Conservation (phyloP, 2,888 invertebrate genomes). For the Sepiola atlantica region DNA sequence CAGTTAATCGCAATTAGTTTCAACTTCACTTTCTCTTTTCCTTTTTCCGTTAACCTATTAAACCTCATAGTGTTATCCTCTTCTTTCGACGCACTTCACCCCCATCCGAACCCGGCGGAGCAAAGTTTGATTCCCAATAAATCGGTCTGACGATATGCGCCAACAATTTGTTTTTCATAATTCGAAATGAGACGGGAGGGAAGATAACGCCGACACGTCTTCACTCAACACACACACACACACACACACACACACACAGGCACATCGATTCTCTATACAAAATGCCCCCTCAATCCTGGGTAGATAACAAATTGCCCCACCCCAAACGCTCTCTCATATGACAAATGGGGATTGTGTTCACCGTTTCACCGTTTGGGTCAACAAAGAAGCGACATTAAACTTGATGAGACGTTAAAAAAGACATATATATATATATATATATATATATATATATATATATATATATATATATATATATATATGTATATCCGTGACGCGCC, state of each 20-base stretch:
- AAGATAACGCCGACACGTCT: neutral
- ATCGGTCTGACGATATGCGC: neutral
- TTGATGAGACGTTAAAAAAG: neutral
- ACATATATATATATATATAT: neutral
- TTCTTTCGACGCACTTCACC: neutral
- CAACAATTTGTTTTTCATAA: neutral
- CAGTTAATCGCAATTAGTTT: too few species aligned
- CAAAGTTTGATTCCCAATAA: neutral
- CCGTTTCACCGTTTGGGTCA: neutral
- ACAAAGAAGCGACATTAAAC: slow-evolving; percentile 32
- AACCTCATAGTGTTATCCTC: too few species aligned
- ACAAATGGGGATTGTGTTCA: slow-evolving; percentile 32
- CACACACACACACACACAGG: neutral
- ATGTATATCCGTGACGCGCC: neutral
- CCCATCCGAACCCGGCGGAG: too few species aligned
- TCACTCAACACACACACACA: neutral
- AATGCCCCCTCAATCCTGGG: neutral
- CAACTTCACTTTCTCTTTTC: too few species aligned
- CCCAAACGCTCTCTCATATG: neutral
- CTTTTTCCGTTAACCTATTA: too few species aligned
- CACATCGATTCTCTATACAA: neutral
- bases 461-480: neutral
- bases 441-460: neutral
- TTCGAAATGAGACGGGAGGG: neutral
- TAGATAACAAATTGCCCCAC: slow-evolving; percentile 32